Base-by-base conservation (phyloP, 2,797 vertebrate species). In the Threskiornis aethiopicus region DNA sequence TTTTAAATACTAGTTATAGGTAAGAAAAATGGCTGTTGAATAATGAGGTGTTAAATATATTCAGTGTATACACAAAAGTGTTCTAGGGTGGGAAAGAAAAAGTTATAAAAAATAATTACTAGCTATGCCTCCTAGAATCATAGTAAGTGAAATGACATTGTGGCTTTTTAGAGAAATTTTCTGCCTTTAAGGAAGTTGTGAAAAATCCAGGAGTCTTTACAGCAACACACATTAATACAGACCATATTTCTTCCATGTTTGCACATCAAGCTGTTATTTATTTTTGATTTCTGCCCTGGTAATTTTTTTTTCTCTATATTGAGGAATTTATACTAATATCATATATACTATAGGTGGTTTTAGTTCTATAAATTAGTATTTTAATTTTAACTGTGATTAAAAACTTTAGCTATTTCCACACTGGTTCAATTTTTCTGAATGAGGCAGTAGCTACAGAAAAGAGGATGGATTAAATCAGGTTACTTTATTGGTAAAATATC, bases 31-130 rank as follows among this genome's bases (percentile, higher is more conserved):
- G 3, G 5, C 20, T 76, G 51, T 44, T 81, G 72, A 89, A 78
- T 81, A 91, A 62, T n/a, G 37, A 87, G 77, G 33, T 35, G 35
- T 87, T 84, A 87, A 82, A 90, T 87, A 44, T 79, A 80, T 65
- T 86, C 79, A 47, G 21, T 55, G 51, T 58, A 76, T 57, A 64
- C 33, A 66, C 24, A 55, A 21, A 86, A 94, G 24, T 47, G 79
- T 61, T 84, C 5, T 11, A 78, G 51, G 28, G 26, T 37, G 35
- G 13, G 51, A 77, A 89, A 72, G 41, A 84, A 82, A 66, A 92
- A 76, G 66, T 75, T 90, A 90, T 88, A 17, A 90, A 79, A 95
- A 93, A 95, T 79, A 82, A 94, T 95, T 94, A 90, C 58, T 85
- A 71, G 20, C 28, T 55, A 20, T 62, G 72, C 37, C 90, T 91